These are phyloP conservation scores for Saimiri boliviensis DNA, from an alignment of 2,113 vertebrate species.

Conservation along the genomic window DNA sequence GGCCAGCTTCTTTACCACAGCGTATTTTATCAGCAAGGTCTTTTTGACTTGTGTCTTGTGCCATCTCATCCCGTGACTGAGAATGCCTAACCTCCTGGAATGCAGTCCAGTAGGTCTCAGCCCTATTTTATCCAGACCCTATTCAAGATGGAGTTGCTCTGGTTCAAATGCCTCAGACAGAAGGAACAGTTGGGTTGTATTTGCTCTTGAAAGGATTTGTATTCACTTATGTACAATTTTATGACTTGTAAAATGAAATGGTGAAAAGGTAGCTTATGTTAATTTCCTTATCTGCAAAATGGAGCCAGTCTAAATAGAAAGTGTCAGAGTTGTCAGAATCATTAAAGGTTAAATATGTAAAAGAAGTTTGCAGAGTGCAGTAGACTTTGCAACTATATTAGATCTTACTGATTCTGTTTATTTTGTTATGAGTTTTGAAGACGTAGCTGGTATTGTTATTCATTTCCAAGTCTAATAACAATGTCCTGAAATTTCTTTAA, in stretches of 20 bases:
- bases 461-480: not conserved
- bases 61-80: too few species aligned
- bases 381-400: not conserved
- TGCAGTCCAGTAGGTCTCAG: too few species aligned
- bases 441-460: constrained; percentile 1
- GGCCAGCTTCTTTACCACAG: too few species aligned
- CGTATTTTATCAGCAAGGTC: too few species aligned
- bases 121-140: too few species aligned
- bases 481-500: not conserved
- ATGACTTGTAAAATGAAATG: not conserved
- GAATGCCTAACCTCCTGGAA: too few species aligned
- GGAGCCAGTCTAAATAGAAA: not conserved
- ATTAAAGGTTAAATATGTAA: not conserved
- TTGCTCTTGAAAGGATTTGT: not conserved
- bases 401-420: not conserved
- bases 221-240: not conserved
- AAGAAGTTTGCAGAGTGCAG: not conserved
- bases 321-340: not conserved
- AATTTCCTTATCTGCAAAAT: not conserved
- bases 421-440: not conserved
- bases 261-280: not conserved
- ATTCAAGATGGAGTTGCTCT: too few species aligned
- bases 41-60: too few species aligned
- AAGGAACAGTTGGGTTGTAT: not conserved
- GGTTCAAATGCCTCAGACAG: too few species aligned